Evolutionary conservation across 1,140 invertebrate genomes (phyloP), one percentile per base, ranked within the genome.

Genomic region (Whitmania pigra): DNA sequence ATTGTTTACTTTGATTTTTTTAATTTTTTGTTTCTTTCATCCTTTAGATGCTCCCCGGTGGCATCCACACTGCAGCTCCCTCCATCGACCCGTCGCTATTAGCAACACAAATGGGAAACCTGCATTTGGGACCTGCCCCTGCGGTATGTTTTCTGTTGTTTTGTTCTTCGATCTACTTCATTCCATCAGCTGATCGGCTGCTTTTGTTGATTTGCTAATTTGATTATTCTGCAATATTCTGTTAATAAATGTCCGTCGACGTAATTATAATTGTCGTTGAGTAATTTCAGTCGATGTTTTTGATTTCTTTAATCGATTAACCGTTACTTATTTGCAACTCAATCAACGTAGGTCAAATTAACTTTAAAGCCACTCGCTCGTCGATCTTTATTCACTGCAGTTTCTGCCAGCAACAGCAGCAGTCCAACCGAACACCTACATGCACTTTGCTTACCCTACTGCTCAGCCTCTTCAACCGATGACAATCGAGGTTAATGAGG

Each of bases 351-450:
- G 31, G 6, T 36, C 31, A 6, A 36, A 36, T 36, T 36, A 3
- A 2, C 2, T 36, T 36, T 36, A 36, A 36, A 36, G 31, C 31
- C 31, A 36, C 31, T 36, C 31, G 31, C 29, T 18, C 57, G n/a
- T 63, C 20, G 2, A 20, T 63, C 9, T 4, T 63, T n/a, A n/a
- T 63, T 63, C 13, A 49, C 5, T 49, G 43, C 43, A 49, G 43
- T 49, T 49, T 49, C 43, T 49, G 43, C 43, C 43, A 17, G 43
- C 43, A 49, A 13, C 43, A 15, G 15, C 57, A 20, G 6, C 57
- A 22, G 57, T 63, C 22, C 57, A 63, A n/a, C 22, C 57, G 13
- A 63, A 63, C 29, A 31, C 57, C 13, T 63, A 63, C 57, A 63
- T 63, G 57, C 57, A 63, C 22, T 25, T 63, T 31, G 57, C 57